These are phyloP conservation scores for Steinernema scapterisci DNA, from an alignment of 2,888 invertebrate species.

Conservation along the genomic window DNA sequence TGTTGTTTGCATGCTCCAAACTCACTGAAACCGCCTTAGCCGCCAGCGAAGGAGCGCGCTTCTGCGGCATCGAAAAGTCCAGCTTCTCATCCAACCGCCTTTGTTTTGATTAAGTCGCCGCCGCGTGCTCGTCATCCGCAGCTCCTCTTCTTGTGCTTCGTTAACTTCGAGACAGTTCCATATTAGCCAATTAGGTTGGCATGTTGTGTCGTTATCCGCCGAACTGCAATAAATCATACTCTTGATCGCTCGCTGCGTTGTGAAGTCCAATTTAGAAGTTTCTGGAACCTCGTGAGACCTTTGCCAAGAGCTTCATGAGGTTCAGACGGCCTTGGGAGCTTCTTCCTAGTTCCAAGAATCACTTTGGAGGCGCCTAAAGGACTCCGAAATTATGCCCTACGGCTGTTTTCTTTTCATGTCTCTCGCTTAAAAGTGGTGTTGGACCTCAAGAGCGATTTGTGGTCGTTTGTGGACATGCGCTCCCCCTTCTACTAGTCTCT, in stretches of 20 bases:
- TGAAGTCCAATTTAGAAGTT: neutral
- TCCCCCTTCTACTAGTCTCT: neutral
- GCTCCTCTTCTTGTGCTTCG: neutral
- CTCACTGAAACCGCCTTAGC: neutral
- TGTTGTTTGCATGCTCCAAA: neutral
- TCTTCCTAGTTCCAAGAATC: neutral
- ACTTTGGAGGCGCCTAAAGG: no score
- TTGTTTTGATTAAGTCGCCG: conserved; percentile 23
- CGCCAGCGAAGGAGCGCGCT: no score
- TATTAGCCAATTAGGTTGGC: neutral
- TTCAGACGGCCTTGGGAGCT: neutral
- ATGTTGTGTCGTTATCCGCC: neutral
- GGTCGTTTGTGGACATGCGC: neutral
- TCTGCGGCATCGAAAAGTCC: no score
- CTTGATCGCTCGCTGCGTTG: neutral
- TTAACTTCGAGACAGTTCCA: conserved; percentile 20
- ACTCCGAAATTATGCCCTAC: neutral
- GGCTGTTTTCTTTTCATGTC: neutral
- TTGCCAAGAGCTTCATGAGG: no score
- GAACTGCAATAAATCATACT: neutral
- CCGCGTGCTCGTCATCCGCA: neutral
- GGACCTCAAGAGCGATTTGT: conserved; percentile 17
- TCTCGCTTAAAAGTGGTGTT: neutral
- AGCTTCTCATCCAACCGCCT: neutral
- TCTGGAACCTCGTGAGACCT: no score